These are phyloP conservation scores for Odontophorus gujanensis DNA, from an alignment of 2,113 vertebrate genomes.

Conservation along the genomic window DNA sequence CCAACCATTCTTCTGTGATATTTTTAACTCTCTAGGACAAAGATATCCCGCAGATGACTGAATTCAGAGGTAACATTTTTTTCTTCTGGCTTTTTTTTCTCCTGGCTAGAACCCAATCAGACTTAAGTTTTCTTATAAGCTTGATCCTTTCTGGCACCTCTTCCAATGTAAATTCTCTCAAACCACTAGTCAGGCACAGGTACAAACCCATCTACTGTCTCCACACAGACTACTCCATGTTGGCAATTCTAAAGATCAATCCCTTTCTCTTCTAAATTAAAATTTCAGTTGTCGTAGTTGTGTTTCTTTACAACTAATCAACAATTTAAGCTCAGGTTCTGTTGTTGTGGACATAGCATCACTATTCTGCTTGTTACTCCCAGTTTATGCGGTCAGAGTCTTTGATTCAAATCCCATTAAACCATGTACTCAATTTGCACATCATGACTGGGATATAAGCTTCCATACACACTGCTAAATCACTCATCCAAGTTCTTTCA, in stretches of 20 bases:
- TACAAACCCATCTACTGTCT: neutral
- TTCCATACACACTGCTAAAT: neutral
- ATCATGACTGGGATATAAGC: rapidly evolving
- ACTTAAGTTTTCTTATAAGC: neutral
- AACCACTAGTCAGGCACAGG: neutral
- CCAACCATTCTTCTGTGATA: neutral
- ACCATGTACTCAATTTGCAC: neutral
- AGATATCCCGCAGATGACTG: neutral
- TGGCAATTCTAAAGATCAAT: neutral
- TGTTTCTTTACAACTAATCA: neutral
- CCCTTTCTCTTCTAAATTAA: neutral
- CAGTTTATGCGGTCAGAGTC: neutral
- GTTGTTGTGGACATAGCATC: neutral
- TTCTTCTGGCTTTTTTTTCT: neutral
- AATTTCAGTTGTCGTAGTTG: neutral
- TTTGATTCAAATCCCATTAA: neutral
- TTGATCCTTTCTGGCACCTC: slow-evolving; percentile 13
- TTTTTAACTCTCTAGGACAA: slow-evolving; percentile 8
- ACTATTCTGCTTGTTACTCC: neutral
- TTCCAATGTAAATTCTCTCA: neutral
- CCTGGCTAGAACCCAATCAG: neutral
- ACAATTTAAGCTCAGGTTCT: neutral
- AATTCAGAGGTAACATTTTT: slow-evolving; percentile 11
- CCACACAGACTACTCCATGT: rapidly evolving
- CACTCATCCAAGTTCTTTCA: neutral